phyloP scores from a whole-genome alignment of 2,888 invertebrate species.

The Saturnia japonica region DNA sequence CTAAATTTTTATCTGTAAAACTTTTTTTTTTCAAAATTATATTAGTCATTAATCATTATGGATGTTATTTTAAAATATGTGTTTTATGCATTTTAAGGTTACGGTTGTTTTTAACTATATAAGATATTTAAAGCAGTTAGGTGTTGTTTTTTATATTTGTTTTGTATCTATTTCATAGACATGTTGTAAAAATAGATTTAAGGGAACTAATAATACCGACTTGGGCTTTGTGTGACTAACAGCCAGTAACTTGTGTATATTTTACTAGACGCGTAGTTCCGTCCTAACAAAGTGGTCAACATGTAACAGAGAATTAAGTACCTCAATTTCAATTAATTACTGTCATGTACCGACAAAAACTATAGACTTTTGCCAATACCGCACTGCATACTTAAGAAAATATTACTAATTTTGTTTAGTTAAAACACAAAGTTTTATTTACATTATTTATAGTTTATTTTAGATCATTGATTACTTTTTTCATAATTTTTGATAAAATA shows the following conservation, averaged over 20 bases:
- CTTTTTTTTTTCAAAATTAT: too few species aligned
- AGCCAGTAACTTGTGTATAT: conserved; percentile 21
- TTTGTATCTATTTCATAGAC: not conserved
- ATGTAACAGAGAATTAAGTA: not conserved
- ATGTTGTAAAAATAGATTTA: conserved; percentile 6
- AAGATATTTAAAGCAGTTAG: not conserved
- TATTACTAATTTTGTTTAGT: too few species aligned
- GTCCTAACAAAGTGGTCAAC: conserved; percentile 30
- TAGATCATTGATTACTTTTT: too few species aligned
- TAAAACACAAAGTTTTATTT: too few species aligned
- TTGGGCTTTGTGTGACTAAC: conserved; percentile 65
- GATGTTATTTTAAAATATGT: not conserved
- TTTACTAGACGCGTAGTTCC: not conserved
- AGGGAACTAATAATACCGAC: not conserved
- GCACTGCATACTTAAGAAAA: too few species aligned
- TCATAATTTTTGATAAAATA: too few species aligned
- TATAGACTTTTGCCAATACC: not conserved
- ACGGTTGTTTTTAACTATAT: not conserved
- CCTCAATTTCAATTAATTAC: not conserved
- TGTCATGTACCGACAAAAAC: not conserved
- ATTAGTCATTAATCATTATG: too few species aligned
- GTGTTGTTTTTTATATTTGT: not conserved
- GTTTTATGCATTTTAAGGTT: not conserved
- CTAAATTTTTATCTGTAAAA: too few species aligned
- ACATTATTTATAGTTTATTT: too few species aligned